Evolutionary conservation across 2,888 invertebrate species (phyloP).

Genomic region (Nomada ruficornis): DNA sequence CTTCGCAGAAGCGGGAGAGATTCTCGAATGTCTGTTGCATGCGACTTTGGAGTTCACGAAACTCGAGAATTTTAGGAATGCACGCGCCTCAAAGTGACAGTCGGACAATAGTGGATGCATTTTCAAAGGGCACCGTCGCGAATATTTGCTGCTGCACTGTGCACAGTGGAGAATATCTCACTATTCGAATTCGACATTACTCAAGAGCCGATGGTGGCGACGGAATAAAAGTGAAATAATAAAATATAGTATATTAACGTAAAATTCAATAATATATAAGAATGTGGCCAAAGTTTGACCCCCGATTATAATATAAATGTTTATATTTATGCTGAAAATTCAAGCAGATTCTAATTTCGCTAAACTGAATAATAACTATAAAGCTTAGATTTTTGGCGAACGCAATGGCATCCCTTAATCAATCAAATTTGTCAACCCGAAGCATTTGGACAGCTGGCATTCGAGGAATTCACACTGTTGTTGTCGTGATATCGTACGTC

Average conservation of each 20-base stretch:
- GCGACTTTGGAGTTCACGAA: neutral
- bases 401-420: slow-evolving; percentile 23
- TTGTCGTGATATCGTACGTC: slow-evolving; percentile 29
- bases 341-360: too few species aligned
- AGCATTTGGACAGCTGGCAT: slow-evolving; percentile 37
- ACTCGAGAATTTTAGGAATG: slow-evolving; percentile 3
- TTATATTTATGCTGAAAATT: too few species aligned
- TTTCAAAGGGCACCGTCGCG: neutral
- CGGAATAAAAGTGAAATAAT: neutral
- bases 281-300: too few species aligned
- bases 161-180: neutral
- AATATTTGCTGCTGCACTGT: neutral
- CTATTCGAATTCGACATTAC: neutral
- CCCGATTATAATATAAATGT: too few species aligned
- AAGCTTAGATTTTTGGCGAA: slow-evolving; percentile 9
- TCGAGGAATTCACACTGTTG: slow-evolving; percentile 45
- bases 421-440: slow-evolving; percentile 8
- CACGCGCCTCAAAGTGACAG: neutral
- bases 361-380: neutral
- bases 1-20: neutral
- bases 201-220: neutral
- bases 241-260: neutral
- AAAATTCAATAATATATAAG: neutral
- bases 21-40: neutral
- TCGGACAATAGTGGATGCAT: neutral